phyloP scores from a whole-genome alignment of 2,797 vertebrate species.

The Hippocampus kuda region DNA sequence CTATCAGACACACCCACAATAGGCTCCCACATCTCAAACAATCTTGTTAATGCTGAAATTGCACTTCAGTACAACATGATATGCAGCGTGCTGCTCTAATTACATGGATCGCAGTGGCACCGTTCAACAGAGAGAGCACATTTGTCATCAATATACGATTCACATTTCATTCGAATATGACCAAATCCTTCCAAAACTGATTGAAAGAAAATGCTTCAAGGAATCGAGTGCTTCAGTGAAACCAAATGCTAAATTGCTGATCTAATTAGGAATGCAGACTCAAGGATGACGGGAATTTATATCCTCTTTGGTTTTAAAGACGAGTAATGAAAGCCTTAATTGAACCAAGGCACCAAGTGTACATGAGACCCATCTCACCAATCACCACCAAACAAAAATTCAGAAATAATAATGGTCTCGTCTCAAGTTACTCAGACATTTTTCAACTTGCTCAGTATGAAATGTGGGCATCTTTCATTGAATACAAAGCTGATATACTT shows the following conservation, averaged over 20 bases:
- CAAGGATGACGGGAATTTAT: background rate
- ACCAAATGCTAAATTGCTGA: background rate
- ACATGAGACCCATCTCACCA: background rate
- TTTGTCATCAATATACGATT: background rate
- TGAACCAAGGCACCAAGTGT: background rate
- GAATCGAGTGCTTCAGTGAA: background rate
- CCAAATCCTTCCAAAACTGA: background rate
- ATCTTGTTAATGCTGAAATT: background rate
- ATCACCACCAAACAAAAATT: background rate
- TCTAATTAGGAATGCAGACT: background rate
- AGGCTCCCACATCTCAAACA: constrained; percentile 7
- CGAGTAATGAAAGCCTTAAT: background rate
- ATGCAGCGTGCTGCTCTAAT: background rate
- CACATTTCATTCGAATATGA: background rate
- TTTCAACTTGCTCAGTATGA: no score
- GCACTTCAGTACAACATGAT: background rate
- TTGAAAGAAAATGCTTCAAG: background rate
- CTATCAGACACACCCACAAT: constrained; percentile 22
- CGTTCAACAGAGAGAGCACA: background rate
- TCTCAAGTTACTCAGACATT: no score
- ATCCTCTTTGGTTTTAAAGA: background rate
- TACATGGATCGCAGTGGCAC: background rate
- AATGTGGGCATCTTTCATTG: no score
- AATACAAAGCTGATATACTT: background rate
- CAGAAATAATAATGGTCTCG: background rate